These are phyloP conservation scores for Xerus rutilus DNA, from an alignment of 2,797 vertebrate species.

Conservation along the genomic window DNA sequence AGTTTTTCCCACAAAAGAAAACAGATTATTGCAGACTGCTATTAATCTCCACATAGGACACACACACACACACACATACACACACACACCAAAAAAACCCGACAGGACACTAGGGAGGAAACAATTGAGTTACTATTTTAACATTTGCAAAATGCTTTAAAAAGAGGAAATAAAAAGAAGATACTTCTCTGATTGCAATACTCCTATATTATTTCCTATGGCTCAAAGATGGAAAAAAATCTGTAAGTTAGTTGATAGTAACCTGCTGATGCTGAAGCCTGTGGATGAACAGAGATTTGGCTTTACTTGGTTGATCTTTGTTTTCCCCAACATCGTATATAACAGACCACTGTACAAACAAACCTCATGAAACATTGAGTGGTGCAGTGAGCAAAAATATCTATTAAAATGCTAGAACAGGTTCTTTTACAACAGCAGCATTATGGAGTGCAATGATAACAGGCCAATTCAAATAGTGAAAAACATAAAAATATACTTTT, in stretches of 20 bases:
- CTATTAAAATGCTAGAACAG: not conserved
- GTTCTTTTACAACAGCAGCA: not conserved
- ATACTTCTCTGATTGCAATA: slow-evolving; percentile 22
- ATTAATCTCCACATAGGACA: slow-evolving; percentile 79
- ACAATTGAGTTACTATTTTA: slow-evolving; percentile 74
- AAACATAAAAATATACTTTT: not conserved
- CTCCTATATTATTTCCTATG: slow-evolving; percentile 40
- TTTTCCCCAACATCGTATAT: not conserved
- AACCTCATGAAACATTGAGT: not conserved
- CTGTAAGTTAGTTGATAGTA: not conserved
- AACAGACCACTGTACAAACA: not conserved
- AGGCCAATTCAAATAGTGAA: not conserved
- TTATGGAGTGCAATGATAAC: not conserved
- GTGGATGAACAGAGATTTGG: not conserved
- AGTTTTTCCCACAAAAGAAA: slow-evolving; percentile 80
- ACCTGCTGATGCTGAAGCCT: not conserved
- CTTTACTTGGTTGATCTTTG: not conserved
- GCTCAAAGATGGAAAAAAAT: not conserved
- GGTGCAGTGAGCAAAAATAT: not conserved
- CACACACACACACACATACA: not conserved
- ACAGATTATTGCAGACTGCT: slow-evolving; percentile 81
- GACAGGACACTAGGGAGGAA: slow-evolving; percentile 70
- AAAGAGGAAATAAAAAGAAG: slow-evolving; percentile 55
- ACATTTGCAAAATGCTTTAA: slow-evolving; percentile 58
- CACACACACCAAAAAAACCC: not conserved